A percentile compares a stretch with the other conserved stretches of the same genome.
Conservation (phyloP, 2,113 vertebrate species). For the Microtus oregoni region DNA sequence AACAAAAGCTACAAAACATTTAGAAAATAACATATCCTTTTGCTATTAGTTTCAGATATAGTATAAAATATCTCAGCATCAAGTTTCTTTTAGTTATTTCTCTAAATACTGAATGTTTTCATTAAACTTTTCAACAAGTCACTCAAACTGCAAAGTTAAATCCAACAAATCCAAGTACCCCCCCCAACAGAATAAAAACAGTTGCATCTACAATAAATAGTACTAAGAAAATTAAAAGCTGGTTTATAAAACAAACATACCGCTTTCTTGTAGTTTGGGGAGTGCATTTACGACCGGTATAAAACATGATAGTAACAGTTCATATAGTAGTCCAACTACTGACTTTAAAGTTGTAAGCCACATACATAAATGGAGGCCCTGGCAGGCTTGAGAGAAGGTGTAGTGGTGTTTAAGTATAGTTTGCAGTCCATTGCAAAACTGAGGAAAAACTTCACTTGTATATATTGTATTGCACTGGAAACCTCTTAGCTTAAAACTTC, state of each 20-base stretch:
- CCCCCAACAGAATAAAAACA: slow-evolving; percentile 87
- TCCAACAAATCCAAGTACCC: slow-evolving; percentile 67
- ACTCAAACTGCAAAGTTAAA: slow-evolving; percentile 61
- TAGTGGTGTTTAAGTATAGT: slow-evolving; percentile 90
- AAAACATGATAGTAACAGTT: slow-evolving; percentile 96
- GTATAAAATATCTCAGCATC: slow-evolving; percentile 43
- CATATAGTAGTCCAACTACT: slow-evolving; percentile 97
- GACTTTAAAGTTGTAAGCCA: slow-evolving; percentile 94
- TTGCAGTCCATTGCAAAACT: slow-evolving; percentile 94
- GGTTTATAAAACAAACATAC: slow-evolving; percentile 96
- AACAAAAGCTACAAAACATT: slow-evolving; percentile 46
- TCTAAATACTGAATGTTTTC: slow-evolving; percentile 44
- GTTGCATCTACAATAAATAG: slow-evolving; percentile 90
- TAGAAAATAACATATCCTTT: slow-evolving; percentile 56
- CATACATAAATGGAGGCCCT: slow-evolving; percentile 93
- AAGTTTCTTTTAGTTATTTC: slow-evolving; percentile 62
- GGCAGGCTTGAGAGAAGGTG: slow-evolving; percentile 93
- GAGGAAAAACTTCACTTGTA: slow-evolving; percentile 89
- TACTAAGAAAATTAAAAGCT: slow-evolving; percentile 91
- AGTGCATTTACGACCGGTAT: slow-evolving; percentile 95
- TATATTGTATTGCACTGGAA: slow-evolving; percentile 91
- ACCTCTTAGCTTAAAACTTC: slow-evolving; percentile 91
- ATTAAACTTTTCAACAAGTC: slow-evolving; percentile 70
- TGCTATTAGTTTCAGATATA: slow-evolving; percentile 60
- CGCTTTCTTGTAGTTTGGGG: slow-evolving; percentile 97